Evolutionary conservation across 2,888 invertebrate species (phyloP).

Genomic region (Baccha elongata): DNA sequence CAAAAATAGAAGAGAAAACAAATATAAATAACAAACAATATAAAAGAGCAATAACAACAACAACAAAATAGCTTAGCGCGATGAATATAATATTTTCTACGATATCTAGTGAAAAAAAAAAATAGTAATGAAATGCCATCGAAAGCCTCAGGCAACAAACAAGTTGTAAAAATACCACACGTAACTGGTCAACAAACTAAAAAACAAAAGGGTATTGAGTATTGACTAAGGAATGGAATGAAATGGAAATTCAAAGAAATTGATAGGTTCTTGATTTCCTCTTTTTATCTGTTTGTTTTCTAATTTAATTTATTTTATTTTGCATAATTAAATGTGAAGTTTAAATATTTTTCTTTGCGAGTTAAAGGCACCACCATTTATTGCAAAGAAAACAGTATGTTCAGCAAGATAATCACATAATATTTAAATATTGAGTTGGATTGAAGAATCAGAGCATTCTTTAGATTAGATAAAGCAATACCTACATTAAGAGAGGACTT

Average conservation of each 20-base stretch:
- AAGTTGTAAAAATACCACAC: conserved; percentile 32
- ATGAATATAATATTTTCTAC: conserved; percentile 15
- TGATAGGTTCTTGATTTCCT: conserved; percentile 11
- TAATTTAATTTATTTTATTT: conserved; percentile 28
- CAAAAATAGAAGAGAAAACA: conserved; percentile 15
- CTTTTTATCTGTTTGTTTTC: conserved; percentile 7
- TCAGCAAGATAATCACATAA: conserved; percentile 9
- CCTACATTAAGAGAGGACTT: no score
- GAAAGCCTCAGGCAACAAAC: conserved; percentile 7
- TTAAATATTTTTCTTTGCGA: conserved; percentile 26
- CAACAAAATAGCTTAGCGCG: neutral
- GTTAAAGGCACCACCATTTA: conserved; percentile 8
- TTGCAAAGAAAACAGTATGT: conserved; percentile 22
- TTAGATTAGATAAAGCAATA: no score
- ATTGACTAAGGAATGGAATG: neutral
- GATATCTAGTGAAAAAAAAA: conserved; percentile 17
- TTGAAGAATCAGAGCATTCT: no score
- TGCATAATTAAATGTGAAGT: conserved; percentile 36
- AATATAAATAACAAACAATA: neutral
- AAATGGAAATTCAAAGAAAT: conserved; percentile 28
- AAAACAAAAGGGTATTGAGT: neutral
- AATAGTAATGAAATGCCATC: conserved; percentile 24
- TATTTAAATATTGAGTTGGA: no score
- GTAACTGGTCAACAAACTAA: conserved; percentile 17
- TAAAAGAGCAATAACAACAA: neutral